Percentiles rank a stretch among this genome's conserved stretches.
Conservation (phyloP, 2,888 invertebrate genomes). For the Harmothoe impar region DNA sequence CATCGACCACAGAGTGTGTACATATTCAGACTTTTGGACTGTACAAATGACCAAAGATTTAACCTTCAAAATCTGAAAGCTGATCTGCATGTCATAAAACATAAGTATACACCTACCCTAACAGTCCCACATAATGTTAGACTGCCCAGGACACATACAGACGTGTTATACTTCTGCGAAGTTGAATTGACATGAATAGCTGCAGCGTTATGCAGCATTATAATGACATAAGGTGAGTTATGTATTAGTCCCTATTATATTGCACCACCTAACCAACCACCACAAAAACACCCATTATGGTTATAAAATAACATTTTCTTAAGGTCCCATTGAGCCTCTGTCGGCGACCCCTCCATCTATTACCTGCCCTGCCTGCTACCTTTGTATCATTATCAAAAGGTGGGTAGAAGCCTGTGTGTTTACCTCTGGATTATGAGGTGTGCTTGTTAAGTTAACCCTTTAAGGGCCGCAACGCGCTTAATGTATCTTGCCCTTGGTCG, state of each 20-base stretch:
- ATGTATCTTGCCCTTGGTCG: too few relatives aligned
- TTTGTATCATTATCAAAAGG: not conserved
- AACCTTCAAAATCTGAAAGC: too few relatives aligned
- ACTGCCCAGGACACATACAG: too few relatives aligned
- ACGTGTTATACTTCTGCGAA: too few relatives aligned
- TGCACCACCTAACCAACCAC: not conserved
- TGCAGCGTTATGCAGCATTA: not conserved
- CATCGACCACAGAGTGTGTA: too few relatives aligned
- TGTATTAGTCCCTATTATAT: not conserved
- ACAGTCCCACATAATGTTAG: too few relatives aligned
- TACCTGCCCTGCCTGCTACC: not conserved
- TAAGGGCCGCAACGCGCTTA: too few relatives aligned
- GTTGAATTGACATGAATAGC: too few relatives aligned
- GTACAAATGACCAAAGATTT: too few relatives aligned
- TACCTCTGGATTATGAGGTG: not conserved
- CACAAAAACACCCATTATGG: not conserved
- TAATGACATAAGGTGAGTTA: not conserved
- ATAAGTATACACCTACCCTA: too few relatives aligned
- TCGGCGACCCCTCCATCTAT: not conserved
- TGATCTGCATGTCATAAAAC: too few relatives aligned
- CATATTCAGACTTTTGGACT: too few relatives aligned
- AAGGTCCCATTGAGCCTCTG: not conserved
- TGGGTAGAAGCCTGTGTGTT: not conserved
- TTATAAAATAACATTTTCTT: conserved; percentile 22
- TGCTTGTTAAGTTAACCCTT: not conserved